Evolutionary conservation across 1,140 invertebrate species (phyloP).

Genomic region (Semibalanus balanoides): DNA sequence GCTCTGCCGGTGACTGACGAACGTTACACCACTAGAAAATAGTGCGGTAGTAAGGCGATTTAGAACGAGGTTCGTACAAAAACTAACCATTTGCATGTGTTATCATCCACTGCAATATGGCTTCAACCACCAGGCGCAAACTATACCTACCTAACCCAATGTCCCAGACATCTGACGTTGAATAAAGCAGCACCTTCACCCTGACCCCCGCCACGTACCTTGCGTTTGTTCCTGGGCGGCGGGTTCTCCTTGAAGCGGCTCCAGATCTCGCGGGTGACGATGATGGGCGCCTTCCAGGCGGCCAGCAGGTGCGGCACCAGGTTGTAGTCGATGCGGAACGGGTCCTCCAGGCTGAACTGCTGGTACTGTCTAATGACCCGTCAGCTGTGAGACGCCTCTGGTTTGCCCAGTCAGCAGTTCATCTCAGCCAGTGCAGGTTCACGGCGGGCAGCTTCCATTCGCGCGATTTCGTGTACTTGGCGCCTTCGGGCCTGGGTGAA

Average conservation of each 20-base stretch:
- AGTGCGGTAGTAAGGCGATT: too few relatives aligned
- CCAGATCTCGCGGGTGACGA: slow-evolving; percentile 16
- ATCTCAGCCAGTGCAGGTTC: slow-evolving; percentile 82
- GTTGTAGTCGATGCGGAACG: neutral
- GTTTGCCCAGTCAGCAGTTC: slow-evolving; percentile 83
- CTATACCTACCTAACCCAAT: too few relatives aligned
- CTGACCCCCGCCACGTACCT: too few relatives aligned
- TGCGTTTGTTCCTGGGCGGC: slow-evolving; percentile 16
- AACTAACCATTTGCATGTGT: too few relatives aligned
- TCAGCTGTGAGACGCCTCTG: slow-evolving; percentile 28
- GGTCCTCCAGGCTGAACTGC: slow-evolving; percentile 60
- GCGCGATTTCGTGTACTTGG: slow-evolving; percentile 73
- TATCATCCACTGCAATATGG: too few relatives aligned
- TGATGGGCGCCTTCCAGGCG: slow-evolving; percentile 16
- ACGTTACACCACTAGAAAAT: too few relatives aligned
- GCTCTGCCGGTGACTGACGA: too few relatives aligned
- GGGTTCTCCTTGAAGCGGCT: slow-evolving; percentile 19
- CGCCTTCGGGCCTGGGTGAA: slow-evolving; percentile 62
- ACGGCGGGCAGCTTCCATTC: slow-evolving; percentile 75
- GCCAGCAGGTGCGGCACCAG: slow-evolving; percentile 6
- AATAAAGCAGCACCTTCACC: too few relatives aligned
- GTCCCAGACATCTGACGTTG: too few relatives aligned
- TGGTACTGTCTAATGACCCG: slow-evolving; percentile 30
- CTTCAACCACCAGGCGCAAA: too few relatives aligned
- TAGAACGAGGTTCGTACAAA: too few relatives aligned